Conservation (phyloP, 92 coral and sea anemone genomes). For the Porites evermanni region DNA sequence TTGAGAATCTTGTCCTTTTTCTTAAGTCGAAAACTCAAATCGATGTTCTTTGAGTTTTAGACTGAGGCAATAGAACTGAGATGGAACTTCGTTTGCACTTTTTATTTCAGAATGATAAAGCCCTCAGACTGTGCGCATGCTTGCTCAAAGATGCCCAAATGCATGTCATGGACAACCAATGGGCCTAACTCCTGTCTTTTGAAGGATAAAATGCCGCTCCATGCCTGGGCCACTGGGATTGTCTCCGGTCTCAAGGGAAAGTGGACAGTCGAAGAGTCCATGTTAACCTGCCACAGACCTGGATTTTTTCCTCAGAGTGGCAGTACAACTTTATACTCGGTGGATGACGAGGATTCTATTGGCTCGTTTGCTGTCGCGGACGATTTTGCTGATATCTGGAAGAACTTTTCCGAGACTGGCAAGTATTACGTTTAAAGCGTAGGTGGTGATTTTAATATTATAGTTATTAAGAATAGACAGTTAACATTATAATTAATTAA, state of each 20-base stretch:
- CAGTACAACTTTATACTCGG: slow-evolving; percentile 76
- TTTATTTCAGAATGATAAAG: slow-evolving; percentile 60
- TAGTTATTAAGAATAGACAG: no score
- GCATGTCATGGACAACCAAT: slow-evolving; percentile 92
- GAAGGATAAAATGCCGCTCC: slow-evolving; percentile 88
- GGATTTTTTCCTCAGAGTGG: slow-evolving; percentile 93
- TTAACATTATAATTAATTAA: no score
- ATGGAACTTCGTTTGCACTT: background rate
- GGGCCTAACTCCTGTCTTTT: slow-evolving; percentile 92
- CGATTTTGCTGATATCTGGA: slow-evolving; percentile 76
- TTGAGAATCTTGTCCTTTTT: no score
- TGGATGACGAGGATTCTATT: slow-evolving; percentile 57
- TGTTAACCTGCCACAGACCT: slow-evolving; percentile 77
- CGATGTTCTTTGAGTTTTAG: no score
- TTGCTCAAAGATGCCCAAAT: slow-evolving; percentile 87
- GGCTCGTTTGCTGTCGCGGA: slow-evolving; percentile 81
- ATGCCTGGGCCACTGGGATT: slow-evolving; percentile 89
- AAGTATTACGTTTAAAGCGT: background rate
- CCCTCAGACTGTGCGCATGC: slow-evolving; percentile 88
- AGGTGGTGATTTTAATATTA: background rate
- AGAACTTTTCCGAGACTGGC: slow-evolving; percentile 67
- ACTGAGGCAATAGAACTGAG: no score
- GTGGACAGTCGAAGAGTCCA: slow-evolving; percentile 74
- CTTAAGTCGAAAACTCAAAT: no score
- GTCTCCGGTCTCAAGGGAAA: slow-evolving; percentile 84